These are phyloP conservation scores for Drosophila atroscutellata DNA, from an alignment of 2,888 invertebrate species.

Conservation along the genomic window DNA sequence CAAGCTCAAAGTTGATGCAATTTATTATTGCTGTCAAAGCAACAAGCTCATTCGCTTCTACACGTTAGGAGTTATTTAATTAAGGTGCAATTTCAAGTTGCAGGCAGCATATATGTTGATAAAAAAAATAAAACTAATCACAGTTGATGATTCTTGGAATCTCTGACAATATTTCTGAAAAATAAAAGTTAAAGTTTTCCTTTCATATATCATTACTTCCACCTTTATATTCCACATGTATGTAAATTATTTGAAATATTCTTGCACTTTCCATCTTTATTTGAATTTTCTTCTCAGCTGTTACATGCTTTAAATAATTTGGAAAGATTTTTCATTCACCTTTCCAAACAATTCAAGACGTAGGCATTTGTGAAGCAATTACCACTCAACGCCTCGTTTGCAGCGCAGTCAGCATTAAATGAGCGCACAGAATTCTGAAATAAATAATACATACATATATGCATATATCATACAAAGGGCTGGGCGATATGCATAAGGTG, in stretches of 20 bases:
- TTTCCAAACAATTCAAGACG: constrained; percentile 9
- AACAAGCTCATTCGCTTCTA: background rate
- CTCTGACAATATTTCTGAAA: background rate
- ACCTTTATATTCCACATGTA: background rate
- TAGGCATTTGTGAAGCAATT: constrained; percentile 44
- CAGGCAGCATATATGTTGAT: background rate
- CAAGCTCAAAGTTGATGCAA: background rate
- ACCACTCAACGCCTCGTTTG: constrained; percentile 39
- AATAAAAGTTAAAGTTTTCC: background rate
- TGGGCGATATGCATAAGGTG: constrained; percentile 31
- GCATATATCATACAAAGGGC: constrained; percentile 27
- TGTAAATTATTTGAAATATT: background rate
- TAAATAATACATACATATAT: constrained; percentile 13
- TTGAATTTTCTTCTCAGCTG: background rate
- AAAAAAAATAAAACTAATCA: background rate
- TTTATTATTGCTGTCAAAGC: background rate
- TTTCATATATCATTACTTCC: background rate
- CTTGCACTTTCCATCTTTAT: background rate
- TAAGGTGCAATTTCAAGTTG: background rate
- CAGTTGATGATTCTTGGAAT: background rate
- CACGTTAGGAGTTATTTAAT: background rate
- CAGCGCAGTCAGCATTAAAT: constrained; percentile 41
- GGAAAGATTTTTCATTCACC: background rate
- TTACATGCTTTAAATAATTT: background rate
- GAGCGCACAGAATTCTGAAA: constrained; percentile 22